Conservation (phyloP, 2,797 vertebrate species). For the Lemur catta region DNA sequence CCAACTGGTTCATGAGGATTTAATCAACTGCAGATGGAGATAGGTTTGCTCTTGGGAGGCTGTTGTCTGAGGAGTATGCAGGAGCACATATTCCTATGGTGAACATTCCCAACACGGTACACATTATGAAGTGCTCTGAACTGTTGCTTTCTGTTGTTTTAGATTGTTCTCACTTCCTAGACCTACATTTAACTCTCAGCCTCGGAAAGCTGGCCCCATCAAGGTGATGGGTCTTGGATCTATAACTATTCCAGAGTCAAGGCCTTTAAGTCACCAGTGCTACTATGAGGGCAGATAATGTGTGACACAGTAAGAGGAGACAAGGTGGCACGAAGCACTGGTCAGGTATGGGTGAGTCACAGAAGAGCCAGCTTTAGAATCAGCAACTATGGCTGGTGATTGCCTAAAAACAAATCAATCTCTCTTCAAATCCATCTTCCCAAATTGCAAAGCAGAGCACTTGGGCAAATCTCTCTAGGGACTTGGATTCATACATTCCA, state of each 20-base stretch:
- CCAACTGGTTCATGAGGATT: background rate
- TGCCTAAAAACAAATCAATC: background rate
- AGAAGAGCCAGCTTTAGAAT: background rate
- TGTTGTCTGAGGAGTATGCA: background rate
- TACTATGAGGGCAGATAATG: background rate
- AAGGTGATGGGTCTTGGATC: background rate
- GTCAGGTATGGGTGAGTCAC: background rate
- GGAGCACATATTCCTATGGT: background rate
- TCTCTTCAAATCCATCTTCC: background rate
- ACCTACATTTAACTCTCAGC: background rate
- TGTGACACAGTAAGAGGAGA: background rate
- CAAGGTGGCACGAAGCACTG: background rate
- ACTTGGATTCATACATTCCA: slow-evolving; percentile 31
- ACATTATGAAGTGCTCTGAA: background rate
- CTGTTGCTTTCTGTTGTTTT: background rate
- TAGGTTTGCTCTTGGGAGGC: background rate
- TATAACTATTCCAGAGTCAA: background rate
- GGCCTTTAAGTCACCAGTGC: background rate
- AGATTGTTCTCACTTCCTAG: background rate
- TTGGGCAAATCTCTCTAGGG: background rate
- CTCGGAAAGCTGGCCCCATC: background rate
- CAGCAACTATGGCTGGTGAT: background rate
- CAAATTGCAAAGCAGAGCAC: background rate
- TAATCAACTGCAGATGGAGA: background rate
- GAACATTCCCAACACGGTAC: background rate